Base-by-base conservation (phyloP, 1,140 invertebrate species). In the Nautilus pompilius region DNA sequence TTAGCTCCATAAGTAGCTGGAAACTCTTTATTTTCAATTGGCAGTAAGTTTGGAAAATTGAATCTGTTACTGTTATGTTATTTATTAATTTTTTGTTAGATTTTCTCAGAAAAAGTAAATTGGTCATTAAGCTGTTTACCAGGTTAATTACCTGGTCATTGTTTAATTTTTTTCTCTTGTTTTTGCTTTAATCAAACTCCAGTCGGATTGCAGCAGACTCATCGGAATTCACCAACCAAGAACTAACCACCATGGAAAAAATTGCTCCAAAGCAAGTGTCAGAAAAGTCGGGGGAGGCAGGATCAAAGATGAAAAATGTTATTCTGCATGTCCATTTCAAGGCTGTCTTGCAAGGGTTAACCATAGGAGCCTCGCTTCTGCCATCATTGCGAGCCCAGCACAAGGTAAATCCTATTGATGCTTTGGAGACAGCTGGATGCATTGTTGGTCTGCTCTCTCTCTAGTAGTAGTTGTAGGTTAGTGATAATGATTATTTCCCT, bases 321-420 rank as follows among this genome's bases (percentile, higher is more conserved):
- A 60, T 62, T 24, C 36, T 74, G 6, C 74, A 82, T 34, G 75
- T 85, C 24, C 81, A 84, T 55, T 79, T 85, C 58, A 84, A 80
- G 69, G 78, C 82, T 58, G 75, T 82, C 41, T 68, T 85, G 41
- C 84, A 93, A 84, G 93, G 91, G 70, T 81, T 95, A 36, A 93
- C 91, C 67, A 91, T 97, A 45, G 95, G 93, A 51, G 95, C 95
- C 1, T 93, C 96, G 2, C 79, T 99, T 15, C 79, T 99, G 67
- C 96, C 96, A 0, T 98, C 95, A 0, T 85, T 99, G 0, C 92
- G 94, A 84, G 95, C 95, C 3, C 93, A 98, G 77, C 98, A 99
- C 81, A 77, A 80, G 72, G 77, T 84, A 68, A 45, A 36, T 65
- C 26, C 34, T 15, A 15, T 22, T 55, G 26, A 17, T 45, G 17